Base-by-base conservation (phyloP, 2,113 vertebrate genomes). In the Corvus moneduloides region DNA sequence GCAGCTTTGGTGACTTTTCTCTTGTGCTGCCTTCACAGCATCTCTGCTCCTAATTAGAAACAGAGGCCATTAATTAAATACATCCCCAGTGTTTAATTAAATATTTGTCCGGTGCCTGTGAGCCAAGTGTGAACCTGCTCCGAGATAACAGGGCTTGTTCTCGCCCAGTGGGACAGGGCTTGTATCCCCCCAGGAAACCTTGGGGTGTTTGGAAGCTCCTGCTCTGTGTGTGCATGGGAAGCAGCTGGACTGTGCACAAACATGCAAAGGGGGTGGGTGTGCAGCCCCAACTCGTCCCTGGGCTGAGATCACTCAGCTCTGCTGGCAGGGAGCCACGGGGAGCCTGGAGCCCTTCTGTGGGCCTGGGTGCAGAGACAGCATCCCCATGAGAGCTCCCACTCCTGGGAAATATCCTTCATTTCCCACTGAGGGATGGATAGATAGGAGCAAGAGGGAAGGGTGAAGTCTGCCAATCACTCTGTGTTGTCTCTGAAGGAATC, bases 261-360 rank as follows among this genome's bases (percentile, higher is more conserved):
- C 6, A 0, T 3, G 2, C 15, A 2, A 7, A 3, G 7, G 8
- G 43, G 63, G 6, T 21, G 52, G 51, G 4, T 14, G 9, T 2
- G 1, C 18, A 41, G 55, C 52, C 21, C 23, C 4, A 24, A 23
- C 13, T 13, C 13, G 0, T 6, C 22, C 17, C 76, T 43, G 67
- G 20, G 68, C 49, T 51, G 49, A 15, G 32, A 24, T 52, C 35
- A 8, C 2, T 20, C 44, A 26, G 10, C 46, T n/a, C 7, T 15
- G 15, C 46, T 39, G 77, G 16, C 52, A 41, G 35, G n/a, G 52
- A 21, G 55, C 13, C 46, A 39, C 33, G 4, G 16, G 5, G 58
- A 51, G 43, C 27, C 77, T 13, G 26, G 10, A 6, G 69, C 19
- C 41, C 59, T 54, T 10, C 49, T 43, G 7, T 2, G 1, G 16